phyloP scores from a whole-genome alignment of 2,797 vertebrate species.

The Chromobotia macracanthus region DNA sequence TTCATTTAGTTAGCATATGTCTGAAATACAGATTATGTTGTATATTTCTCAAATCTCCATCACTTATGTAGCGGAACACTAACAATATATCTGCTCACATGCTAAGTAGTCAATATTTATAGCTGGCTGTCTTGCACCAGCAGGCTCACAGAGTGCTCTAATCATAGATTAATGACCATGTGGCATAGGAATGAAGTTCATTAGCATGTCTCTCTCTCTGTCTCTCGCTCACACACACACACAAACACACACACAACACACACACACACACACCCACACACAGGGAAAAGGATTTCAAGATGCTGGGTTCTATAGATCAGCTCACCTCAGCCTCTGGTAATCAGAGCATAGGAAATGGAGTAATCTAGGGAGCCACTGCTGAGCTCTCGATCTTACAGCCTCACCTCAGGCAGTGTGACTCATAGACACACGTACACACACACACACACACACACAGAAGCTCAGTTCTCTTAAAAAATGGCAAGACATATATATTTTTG shows the following conservation, averaged over 20 bases:
- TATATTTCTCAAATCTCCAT: conserved; percentile 13
- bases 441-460: not conserved
- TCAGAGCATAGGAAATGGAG: conserved; percentile 47
- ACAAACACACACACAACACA: too few species aligned
- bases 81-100: conserved; percentile 34
- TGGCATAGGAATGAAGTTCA: conserved; percentile 45
- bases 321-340: conserved; percentile 41
- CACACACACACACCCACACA: too few species aligned
- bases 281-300: conserved; percentile 33
- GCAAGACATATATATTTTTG: conserved; percentile 6
- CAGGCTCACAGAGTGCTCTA: conserved; percentile 40
- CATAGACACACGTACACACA: not conserved
- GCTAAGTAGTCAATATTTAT: conserved; percentile 51
- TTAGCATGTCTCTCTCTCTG: conserved; percentile 31
- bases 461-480: conserved; percentile 5
- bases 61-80: not conserved
- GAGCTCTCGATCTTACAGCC: conserved; percentile 37
- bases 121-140: conserved; percentile 42
- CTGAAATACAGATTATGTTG: conserved; percentile 23
- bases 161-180: conserved; percentile 47
- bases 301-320: conserved; percentile 38
- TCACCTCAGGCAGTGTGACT: conserved; percentile 41
- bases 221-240: not conserved
- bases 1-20: conserved; percentile 8
- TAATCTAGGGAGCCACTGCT: conserved; percentile 38